A percentile compares a stretch with the other conserved stretches of the same genome.
Conservation (phyloP, 2,888 invertebrate genomes). For the Cheilosia vulpina region DNA sequence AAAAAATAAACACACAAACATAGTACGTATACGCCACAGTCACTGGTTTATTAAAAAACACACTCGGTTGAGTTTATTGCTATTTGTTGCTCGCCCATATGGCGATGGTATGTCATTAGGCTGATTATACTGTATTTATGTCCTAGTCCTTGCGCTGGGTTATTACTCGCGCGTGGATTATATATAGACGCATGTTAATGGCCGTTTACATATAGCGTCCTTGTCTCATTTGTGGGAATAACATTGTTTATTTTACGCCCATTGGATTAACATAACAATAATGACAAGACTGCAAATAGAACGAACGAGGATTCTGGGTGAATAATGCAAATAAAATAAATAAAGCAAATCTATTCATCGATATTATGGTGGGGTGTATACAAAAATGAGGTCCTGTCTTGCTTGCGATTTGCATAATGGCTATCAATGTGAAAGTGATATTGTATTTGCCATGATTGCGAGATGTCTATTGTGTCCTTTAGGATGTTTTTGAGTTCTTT, state of each 20-base stretch:
- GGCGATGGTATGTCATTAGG: constrained; percentile 17
- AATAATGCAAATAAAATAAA: constrained; percentile 5
- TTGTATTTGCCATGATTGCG: background rate
- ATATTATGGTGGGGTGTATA: background rate
- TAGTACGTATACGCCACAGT: constrained; percentile 42
- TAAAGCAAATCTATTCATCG: constrained; percentile 15
- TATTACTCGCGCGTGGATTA: constrained; percentile 10
- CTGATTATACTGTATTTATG: background rate
- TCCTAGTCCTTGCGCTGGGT: background rate
- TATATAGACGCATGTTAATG: constrained; percentile 10
- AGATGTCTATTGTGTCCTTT: background rate
- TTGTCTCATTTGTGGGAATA: constrained; percentile 22
- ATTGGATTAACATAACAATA: constrained; percentile 21
- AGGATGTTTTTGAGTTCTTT: background rate
- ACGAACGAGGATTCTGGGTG: background rate
- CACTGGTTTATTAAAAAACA: background rate
- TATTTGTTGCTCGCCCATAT: constrained; percentile 23
- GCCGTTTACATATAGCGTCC: background rate
- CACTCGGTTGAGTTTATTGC: constrained; percentile 9
- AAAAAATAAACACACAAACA: background rate
- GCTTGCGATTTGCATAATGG: background rate
- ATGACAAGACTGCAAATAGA: background rate
- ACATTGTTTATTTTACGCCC: background rate
- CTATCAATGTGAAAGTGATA: background rate
- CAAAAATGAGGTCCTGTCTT: background rate